Evolutionary conservation across 2,113 vertebrate species (phyloP).

Genomic region (Seriola aureovittata): DNA sequence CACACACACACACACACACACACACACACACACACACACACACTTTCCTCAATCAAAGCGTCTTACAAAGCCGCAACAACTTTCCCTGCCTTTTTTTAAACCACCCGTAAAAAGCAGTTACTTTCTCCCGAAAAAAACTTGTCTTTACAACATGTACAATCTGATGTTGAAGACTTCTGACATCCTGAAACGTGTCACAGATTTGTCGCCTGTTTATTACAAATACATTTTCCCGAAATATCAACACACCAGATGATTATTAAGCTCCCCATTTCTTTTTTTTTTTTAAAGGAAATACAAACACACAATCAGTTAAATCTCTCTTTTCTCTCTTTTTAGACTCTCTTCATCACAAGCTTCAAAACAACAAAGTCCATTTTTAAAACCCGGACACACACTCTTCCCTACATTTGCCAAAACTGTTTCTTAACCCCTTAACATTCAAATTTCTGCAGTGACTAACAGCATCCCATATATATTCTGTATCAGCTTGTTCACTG

Average conservation of each 20-base stretch:
- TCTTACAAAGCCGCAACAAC: constrained; percentile 20
- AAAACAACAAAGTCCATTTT: neutral
- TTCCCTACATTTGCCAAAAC: too few species aligned
- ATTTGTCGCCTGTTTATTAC: neutral
- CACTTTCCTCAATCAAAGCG: constrained; percentile 7
- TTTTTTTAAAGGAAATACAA: neutral
- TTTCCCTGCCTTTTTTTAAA: neutral
- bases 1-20: neutral
- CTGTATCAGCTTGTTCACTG: too few species aligned
- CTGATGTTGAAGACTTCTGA: neutral
- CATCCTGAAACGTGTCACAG: neutral
- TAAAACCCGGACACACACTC: too few species aligned
- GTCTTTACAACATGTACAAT: neutral
- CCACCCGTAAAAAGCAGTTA: neutral
- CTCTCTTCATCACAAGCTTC: neutral
- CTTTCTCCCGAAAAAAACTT: neutral
- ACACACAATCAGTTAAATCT: neutral
- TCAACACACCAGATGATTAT: neutral
- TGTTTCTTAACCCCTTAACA: too few species aligned
- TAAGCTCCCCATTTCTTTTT: neutral
- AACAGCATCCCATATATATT: too few species aligned
- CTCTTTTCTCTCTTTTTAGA: neutral
- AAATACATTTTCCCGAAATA: neutral
- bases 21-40: neutral
- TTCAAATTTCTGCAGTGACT: too few species aligned